A percentile compares a stretch with the other conserved stretches of the same genome.
Conservation (phyloP, 2,113 vertebrate species). For the Cynocephalus volans region DNA sequence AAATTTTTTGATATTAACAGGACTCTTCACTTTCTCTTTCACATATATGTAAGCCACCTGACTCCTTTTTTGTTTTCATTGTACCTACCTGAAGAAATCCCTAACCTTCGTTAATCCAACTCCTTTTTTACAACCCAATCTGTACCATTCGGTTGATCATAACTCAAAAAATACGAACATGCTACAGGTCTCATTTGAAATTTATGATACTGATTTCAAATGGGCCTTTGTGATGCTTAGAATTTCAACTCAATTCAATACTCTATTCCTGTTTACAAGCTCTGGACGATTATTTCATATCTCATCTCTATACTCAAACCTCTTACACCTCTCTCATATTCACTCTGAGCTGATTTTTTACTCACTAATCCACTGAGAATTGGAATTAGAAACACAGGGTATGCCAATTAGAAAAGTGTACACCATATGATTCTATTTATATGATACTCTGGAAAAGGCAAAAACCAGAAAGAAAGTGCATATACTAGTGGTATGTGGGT, state of each 20-base stretch:
- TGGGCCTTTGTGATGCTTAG: not conserved
- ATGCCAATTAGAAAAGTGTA: not conserved
- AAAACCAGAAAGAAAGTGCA: not conserved
- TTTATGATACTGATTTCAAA: not conserved
- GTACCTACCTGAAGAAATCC: not conserved
- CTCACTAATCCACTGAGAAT: not conserved
- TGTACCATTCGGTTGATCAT: not conserved
- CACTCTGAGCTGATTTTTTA: not conserved
- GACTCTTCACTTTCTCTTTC: not conserved
- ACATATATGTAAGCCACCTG: not conserved
- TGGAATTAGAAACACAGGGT: not conserved
- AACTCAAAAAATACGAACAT: not conserved
- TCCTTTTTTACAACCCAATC: not conserved
- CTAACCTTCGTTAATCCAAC: not conserved
- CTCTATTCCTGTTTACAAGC: not conserved
- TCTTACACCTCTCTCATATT: not conserved
- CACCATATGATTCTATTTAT: not conserved
- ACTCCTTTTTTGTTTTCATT: not conserved
- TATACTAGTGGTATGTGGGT: not conserved
- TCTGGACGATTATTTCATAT: not conserved
- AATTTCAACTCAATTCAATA: not conserved
- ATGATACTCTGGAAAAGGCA: not conserved
- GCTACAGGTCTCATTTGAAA: not conserved
- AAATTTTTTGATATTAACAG: not conserved
- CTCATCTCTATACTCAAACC: not conserved